These are phyloP conservation scores for Sciurus vulgaris DNA, from an alignment of 2,797 vertebrate genomes.

Conservation along the genomic window DNA sequence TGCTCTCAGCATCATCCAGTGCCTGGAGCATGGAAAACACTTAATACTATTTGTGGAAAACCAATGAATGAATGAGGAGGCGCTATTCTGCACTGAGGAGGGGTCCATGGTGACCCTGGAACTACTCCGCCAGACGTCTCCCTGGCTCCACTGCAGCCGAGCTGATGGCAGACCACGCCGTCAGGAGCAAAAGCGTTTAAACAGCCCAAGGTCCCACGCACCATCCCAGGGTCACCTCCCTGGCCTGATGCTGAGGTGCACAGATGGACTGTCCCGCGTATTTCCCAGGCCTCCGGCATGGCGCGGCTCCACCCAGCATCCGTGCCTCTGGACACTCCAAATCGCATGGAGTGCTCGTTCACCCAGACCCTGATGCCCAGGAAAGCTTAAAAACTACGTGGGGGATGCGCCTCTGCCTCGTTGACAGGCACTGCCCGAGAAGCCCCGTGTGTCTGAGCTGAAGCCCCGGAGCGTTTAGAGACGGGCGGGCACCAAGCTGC, in stretches of 20 bases:
- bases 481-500: rapidly evolving
- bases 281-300: not conserved
- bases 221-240: not conserved
- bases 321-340: rapidly evolving
- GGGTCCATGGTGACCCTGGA: not conserved
- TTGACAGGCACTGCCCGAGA: not conserved
- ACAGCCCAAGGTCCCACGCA: not conserved
- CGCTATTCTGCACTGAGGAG: not conserved
- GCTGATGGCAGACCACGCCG: not conserved
- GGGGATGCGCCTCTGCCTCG: not conserved
- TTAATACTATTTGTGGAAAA: not conserved
- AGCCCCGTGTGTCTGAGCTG: not conserved
- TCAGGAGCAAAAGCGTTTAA: not conserved
- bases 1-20: not conserved
- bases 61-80: not conserved
- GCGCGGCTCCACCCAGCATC: not conserved
- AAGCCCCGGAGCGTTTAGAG: conserved; percentile 28
- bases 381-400: rapidly evolving
- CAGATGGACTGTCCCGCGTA: not conserved
- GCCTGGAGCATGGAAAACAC: not conserved
- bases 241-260: not conserved
- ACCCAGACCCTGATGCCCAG: not conserved
- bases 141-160: not conserved
- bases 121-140: not conserved
- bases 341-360: rapidly evolving